Base-by-base conservation (phyloP, 1,140 invertebrate species). In the Macrobrachium rosenbergii region DNA sequence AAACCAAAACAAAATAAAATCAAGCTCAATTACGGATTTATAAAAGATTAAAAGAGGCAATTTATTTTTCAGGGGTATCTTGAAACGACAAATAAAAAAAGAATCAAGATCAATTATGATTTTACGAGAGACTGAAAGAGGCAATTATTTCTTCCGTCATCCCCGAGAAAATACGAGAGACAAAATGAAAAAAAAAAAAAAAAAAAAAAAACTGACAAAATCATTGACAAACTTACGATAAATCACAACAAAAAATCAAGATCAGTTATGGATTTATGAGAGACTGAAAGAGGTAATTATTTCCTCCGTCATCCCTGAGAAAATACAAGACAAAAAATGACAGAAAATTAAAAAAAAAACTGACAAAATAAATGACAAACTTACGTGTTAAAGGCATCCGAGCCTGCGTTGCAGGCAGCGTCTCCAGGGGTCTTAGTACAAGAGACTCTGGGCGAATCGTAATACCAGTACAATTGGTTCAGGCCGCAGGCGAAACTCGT, bases 391-490 rank as follows among this genome's bases (percentile, higher is more conserved):
- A 91, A 91, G 73, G 91, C 90, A 69, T 91, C 91, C 7, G 88
- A 85, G 23, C 90, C 90, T 43, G 90, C 64, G 23, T 90, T 64
- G 76, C 91, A 91, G 45, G 88, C 88, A 12, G 72, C 45, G 14
- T 91, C 91, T 14, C 90, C 91, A 28, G 88, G 89, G n/a, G 83
- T 82, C 28, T 82, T 83, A 0, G 59, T 73, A 67, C 90, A 92
- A 17, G 87, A 87, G 69, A 88, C 83, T 2, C 37, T 90, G 59
- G 88, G 76, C 5, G 92, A 90, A 81, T 93, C 96, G 90, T 94
- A 94, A 90, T 94, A 94, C 94, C 94, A 94, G 88, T 93, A 93
- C 28, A 94, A 90, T 89, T 94, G 94, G 89, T 94, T 94, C 10
- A 94, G 89, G 43, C 91, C 91, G 77, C 91, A 91, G 0, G 91